Evolutionary conservation across 2,113 vertebrate genomes (phyloP).

Genomic region (Cryptomyrus ogoouensis): DNA sequence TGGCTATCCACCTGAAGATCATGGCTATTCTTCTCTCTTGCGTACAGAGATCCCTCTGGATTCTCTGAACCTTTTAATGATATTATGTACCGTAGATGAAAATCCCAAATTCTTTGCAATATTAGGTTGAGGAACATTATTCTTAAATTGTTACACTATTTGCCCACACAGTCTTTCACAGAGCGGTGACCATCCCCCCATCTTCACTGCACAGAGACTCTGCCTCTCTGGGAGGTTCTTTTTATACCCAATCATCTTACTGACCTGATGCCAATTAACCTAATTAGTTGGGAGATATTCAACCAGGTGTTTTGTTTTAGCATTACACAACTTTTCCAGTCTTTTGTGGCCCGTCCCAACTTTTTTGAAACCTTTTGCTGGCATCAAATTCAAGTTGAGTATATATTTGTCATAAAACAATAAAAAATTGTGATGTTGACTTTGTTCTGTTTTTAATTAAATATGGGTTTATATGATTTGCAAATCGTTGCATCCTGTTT

Average conservation of each 20-base stretch:
- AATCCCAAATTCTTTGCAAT: no score
- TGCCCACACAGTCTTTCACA: background rate
- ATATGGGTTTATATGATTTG: background rate
- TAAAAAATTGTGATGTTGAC: background rate
- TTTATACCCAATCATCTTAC: background rate
- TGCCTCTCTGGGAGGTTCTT: background rate
- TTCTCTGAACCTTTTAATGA: no score
- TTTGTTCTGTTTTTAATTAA: background rate
- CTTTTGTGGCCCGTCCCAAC: background rate
- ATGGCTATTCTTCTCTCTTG: no score
- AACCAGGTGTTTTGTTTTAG: background rate
- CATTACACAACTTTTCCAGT: background rate
- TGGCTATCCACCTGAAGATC: no score
- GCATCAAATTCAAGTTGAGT: background rate
- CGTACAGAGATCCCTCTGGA: no score
- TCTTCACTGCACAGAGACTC: no score
- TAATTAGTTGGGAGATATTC: background rate
- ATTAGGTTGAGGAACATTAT: no score
- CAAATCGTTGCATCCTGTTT: background rate
- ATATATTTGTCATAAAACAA: background rate
- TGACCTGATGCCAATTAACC: background rate
- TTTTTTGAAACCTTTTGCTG: background rate
- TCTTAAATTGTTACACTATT: no score
- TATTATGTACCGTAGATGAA: no score
- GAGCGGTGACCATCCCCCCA: background rate